Evolutionary conservation across 2,797 vertebrate species (phyloP), one percentile per base, ranked within the genome.

Genomic region (Tadarida brasiliensis): DNA sequence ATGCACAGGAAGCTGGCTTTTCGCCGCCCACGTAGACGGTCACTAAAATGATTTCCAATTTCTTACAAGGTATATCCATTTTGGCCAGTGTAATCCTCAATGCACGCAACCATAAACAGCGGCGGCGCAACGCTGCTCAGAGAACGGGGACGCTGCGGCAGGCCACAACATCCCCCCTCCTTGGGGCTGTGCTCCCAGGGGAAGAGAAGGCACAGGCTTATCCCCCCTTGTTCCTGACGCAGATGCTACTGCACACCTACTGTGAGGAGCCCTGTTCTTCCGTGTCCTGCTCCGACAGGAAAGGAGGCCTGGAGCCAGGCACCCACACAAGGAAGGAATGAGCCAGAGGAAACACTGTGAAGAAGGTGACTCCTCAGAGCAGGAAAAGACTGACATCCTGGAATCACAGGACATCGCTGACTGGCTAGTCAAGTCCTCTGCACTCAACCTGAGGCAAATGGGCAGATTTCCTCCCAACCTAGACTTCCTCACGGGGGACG

Each of bases 41-140:
- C 51, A 33, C 90, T 86, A 24, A 59, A 73, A 93, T 56, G 57
- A 88, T 63, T 94, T 76, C 87, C 94, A 74, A 92, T 71, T 93
- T 91, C 73, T 86, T 35, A 81, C 44, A 89, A 81, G 28, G 90
- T n/a, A 49, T 22, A 17, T 54, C 85, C 15, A 57, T 63, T 30
- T 76, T 83, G 91, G 63, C 76, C 86, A 65, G 70, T 84, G 59
- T 78, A 44, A 92, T 63, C 61, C 59, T 87, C 88, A 94, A 89
- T 7, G 33, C 57, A 92, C 19, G 51, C 39, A 74, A 10, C 80
- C 49, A 73, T 59, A 73, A 76, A 84, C 17, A 51, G 84, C 11
- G 70, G 78, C 35, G 85, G 78, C 28, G 2, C n/a, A 84, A 54
- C 28, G 28, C 68, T 14, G 10, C 83, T 76, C n/a, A 20, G 80